These are phyloP conservation scores for Pocillopora meandrina DNA, from an alignment of 92 coral and sea anemone species.

Conservation along the genomic window DNA sequence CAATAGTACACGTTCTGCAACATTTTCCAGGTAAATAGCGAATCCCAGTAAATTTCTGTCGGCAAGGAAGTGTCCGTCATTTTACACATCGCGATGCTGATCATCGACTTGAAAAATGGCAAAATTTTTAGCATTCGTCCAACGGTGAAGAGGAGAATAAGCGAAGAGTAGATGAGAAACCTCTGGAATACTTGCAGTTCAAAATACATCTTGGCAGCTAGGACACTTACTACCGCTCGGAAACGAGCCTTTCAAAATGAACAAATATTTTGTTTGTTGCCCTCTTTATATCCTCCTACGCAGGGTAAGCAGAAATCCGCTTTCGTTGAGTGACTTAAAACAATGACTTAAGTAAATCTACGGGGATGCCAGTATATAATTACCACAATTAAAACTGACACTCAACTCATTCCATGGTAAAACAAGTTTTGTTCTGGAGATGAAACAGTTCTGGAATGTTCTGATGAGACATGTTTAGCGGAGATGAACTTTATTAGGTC, in stretches of 20 bases:
- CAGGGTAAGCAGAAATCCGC: slow-evolving; percentile 16
- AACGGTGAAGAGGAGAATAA: slow-evolving; percentile 45
- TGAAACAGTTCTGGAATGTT: background rate
- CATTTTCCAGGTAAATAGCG: slow-evolving; percentile 81
- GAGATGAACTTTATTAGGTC: background rate
- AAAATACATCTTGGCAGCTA: background rate
- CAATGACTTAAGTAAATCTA: slow-evolving; percentile 3
- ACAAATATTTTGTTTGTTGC: slow-evolving; percentile 9
- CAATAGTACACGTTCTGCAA: slow-evolving; percentile 75
- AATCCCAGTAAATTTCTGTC: slow-evolving; percentile 70
- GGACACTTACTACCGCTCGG: background rate
- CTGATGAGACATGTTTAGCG: background rate
- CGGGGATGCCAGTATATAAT: slow-evolving; percentile 38
- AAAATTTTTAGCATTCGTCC: slow-evolving; percentile 67
- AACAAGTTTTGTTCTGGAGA: background rate
- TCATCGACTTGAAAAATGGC: slow-evolving; percentile 56
- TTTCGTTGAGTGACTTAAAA: slow-evolving; percentile 42
- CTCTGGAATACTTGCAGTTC: slow-evolving; percentile 18
- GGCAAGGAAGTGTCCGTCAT: slow-evolving; percentile 72
- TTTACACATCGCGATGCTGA: slow-evolving; percentile 56
- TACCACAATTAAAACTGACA: slow-evolving; percentile 34
- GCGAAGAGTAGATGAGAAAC: slow-evolving; percentile 39
- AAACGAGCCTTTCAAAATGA: slow-evolving; percentile 3
- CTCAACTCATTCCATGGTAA: background rate
- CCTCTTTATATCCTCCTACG: slow-evolving; percentile 20